phyloP scores from a whole-genome alignment of 2,888 invertebrate species.

The Apamea anceps region DNA sequence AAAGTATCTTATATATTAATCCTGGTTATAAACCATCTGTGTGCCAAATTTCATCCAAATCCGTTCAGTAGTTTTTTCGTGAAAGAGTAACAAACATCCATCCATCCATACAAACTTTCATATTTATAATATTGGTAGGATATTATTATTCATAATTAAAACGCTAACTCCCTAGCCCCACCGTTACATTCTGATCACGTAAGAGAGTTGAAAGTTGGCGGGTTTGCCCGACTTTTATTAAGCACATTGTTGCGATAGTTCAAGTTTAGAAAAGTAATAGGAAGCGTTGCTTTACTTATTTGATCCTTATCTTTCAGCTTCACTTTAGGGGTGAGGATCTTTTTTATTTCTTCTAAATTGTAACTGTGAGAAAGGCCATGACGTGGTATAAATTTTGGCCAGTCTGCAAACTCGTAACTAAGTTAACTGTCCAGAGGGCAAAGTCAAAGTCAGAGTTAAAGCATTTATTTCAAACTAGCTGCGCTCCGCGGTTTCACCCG shows the following conservation, averaged over 20 bases:
- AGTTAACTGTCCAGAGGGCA: not conserved
- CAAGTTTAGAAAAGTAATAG: conserved; percentile 64
- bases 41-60: too few species aligned
- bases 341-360: not conserved
- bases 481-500: too few species aligned
- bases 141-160: not conserved
- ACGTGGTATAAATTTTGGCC: not conserved
- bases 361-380: not conserved
- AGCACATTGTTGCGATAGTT: conserved; percentile 69
- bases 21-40: too few species aligned
- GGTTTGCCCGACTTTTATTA: conserved; percentile 68
- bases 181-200: conserved; percentile 68
- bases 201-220: conserved; percentile 63
- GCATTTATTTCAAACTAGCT: not conserved
- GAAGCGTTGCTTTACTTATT: conserved; percentile 49
- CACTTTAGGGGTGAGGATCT: not conserved
- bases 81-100: too few species aligned
- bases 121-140: too few species aligned
- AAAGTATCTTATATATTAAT: too few species aligned
- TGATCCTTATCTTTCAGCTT: conserved; percentile 43
- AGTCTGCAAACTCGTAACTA: not conserved
- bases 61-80: too few species aligned
- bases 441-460: too few species aligned
- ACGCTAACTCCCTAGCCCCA: conserved; percentile 38
- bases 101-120: too few species aligned